Base-by-base conservation (phyloP, 2,797 vertebrate species). In the Aldrovandia affinis region DNA sequence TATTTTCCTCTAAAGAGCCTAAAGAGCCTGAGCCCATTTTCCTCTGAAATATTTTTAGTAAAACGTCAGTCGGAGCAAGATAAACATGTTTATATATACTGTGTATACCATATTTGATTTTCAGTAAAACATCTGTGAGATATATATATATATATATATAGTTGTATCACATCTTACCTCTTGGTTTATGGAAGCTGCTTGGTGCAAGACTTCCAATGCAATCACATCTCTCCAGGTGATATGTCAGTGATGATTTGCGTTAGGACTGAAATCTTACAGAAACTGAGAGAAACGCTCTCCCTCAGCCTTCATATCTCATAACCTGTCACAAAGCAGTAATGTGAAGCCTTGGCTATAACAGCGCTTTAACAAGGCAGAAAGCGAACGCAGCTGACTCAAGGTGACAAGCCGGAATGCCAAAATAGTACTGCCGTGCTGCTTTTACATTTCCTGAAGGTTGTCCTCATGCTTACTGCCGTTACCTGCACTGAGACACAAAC, bases 281-380 rank as follows among this genome's bases (percentile, higher is more conserved):
- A 47, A 47, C 73, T 47, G 73, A 47, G 42, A 25, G 25, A 77
- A 77, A 22, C 47, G 42, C 73, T 20, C 44, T 36, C 70, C 25
- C 10, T 77, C 73, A 77, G 20, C 73, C 73, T 47, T 77, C 73
- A 47, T 77, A 44, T 47, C 42, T 47, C 42, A 47, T 77, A 77
- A 77, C 9, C 39, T 47, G 25, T 47, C 73, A 77, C 73, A 44
- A n/a, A 77, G 73, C 42, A 77, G 47, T 77, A 77, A 77, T 22
- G 8, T n/a, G 73, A 25, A 22, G 42, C 20, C 73, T 47, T n/a
- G 42, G 73, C 39, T 77, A 10, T 47, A 47, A n/a, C 73, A 47
- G 42, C 68, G 22, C 36, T 70, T 70, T 70, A 70, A 39, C 68
- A 39, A 70, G 68, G 68, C 33, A 5, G 68, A 20, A 50, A 78